A percentile compares a stretch with the other conserved stretches of the same genome.
phyloP scores from a whole-genome alignment of 2,888 invertebrate species.

The Incurvaria masculella region DNA sequence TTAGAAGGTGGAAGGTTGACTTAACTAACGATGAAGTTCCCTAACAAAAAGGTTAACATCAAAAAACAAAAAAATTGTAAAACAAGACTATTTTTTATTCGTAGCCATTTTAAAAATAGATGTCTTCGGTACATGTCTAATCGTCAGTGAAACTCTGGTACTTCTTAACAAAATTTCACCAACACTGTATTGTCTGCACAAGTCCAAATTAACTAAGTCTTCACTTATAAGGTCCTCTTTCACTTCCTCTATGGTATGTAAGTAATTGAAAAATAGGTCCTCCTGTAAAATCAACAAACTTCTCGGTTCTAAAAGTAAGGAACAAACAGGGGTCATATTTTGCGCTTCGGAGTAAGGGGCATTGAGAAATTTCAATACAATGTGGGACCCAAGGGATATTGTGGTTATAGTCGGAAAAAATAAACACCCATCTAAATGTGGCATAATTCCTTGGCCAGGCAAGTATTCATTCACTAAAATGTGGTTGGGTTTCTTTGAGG shows the following conservation, averaged over 20 bases:
- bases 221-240: conserved; percentile 61
- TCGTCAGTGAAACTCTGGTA: conserved; percentile 85
- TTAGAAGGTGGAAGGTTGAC: too few species aligned
- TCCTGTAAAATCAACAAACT: conserved; percentile 85
- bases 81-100: conserved; percentile 37
- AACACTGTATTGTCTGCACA: conserved; percentile 54
- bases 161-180: conserved; percentile 58
- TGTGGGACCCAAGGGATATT: conserved; percentile 87
- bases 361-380: conserved; percentile 75
- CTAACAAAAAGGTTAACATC: neutral
- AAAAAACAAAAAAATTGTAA: neutral
- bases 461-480: conserved; percentile 93
- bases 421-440: conserved; percentile 93
- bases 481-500: conserved; percentile 80
- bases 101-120: conserved; percentile 69
- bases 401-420: conserved; percentile 93
- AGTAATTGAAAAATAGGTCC: conserved; percentile 74
- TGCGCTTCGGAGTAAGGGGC: conserved; percentile 27
- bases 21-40: too few species aligned
- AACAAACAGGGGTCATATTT: too few species aligned
- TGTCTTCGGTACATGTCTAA: conserved; percentile 90
- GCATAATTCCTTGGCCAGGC: conserved; percentile 94
- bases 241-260: conserved; percentile 83
- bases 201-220: conserved; percentile 60
- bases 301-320: conserved; percentile 79